phyloP scores from a whole-genome alignment of 2,797 vertebrate genomes.

The Acipenser ruthenus region DNA sequence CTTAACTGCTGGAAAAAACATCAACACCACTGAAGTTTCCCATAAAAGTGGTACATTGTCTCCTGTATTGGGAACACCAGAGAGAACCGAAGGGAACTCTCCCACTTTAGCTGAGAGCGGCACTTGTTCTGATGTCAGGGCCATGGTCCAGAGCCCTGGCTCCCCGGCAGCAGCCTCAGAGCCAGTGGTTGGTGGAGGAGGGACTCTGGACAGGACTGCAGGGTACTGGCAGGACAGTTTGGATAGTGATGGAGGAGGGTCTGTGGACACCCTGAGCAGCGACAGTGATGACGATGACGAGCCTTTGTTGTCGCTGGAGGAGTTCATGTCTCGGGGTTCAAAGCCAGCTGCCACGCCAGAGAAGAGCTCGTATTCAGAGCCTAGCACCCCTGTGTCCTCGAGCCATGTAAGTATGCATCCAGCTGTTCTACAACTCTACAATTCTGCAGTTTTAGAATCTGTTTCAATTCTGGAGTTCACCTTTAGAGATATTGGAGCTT shows the following conservation, averaged over 20 bases:
- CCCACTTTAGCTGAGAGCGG: slow-evolving; percentile 1
- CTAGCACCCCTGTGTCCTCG: slow-evolving; percentile 42
- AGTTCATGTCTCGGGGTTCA: slow-evolving; percentile 61
- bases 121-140: neutral
- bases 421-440: too few species aligned
- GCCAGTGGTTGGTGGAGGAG: slow-evolving; percentile 11
- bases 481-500: too few species aligned
- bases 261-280: slow-evolving; percentile 14
- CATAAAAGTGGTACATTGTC: neutral
- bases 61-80: neutral
- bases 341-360: slow-evolving; percentile 46
- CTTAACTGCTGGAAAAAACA: too few species aligned
- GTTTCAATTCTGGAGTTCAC: too few species aligned
- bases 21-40: neutral
- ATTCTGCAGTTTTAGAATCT: too few species aligned
- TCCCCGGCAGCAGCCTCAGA: slow-evolving; percentile 5
- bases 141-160: neutral
- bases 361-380: slow-evolving; percentile 47
- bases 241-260: too few species aligned
- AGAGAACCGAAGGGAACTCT: slow-evolving; percentile 2
- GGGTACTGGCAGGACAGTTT: slow-evolving; percentile 22
- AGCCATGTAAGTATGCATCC: slow-evolving; percentile 53
- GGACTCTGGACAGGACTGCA: slow-evolving; percentile 15
- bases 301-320: slow-evolving; percentile 66
- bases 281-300: slow-evolving; percentile 69